Evolutionary conservation across 2,888 invertebrate species (phyloP), one percentile per base, ranked within the genome.

Genomic region (Thera obeliscata): DNA sequence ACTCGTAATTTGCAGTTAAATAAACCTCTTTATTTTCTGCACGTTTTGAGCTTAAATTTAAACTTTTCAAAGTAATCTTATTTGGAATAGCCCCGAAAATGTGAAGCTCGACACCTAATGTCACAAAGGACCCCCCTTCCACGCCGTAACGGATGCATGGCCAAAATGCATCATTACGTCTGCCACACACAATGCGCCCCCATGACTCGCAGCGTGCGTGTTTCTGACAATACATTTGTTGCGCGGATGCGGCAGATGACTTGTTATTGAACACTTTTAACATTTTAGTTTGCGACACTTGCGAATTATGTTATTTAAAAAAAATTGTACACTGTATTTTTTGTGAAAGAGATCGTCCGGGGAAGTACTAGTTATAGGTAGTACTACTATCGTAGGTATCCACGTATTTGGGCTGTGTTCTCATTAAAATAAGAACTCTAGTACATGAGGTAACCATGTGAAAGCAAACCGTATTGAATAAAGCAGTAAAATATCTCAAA

Each of bases 131-230:
- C 73, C 72, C 72, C 72, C 71, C 61, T 54, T 43, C 74, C 72
- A 66, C 71, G 71, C 71, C 75, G 69, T 75, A 74, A 78, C 76
- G 78, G 80, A 76, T 81, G 86, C 85, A 86, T 82, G 81, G 77
- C 76, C 77, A 75, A 84, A 87, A 82, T 85, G 86, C 87, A 86
- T 86, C 87, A 88, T 87, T 87, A 85, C 82, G 74, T 70, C 77
- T 83, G 81, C 77, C 76, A 74, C 76, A 74, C 74, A 84, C 85
- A 85, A 78, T 80, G 74, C 76, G 69, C 78, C 80, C 80, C 74
- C 72, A 78, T 74, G 66, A 59, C 60, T 64, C 55, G 66, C 49
- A 46, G 38, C 66, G 73, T 58, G 73, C 72, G 76, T 77, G 77
- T 66, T 50, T 55, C 58, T 76, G 78, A 78, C 78, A 76, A 73